phyloP scores from a whole-genome alignment of 35 echinoderm and acorn worm species.

The Diadema setosum region DNA sequence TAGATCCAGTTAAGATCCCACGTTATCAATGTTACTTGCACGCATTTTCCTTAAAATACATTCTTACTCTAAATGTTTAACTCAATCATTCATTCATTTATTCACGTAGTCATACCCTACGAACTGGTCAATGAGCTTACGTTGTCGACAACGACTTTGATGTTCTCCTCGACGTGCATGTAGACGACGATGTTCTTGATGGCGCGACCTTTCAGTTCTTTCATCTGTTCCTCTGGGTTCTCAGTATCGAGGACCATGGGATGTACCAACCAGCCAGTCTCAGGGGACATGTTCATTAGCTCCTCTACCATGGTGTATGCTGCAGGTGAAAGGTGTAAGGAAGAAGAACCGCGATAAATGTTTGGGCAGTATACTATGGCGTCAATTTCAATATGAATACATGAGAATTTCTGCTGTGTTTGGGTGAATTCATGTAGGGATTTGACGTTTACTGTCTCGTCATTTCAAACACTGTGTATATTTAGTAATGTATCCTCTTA shows the following conservation, averaged over 20 bases:
- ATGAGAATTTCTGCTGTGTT: no score
- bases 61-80: no score
- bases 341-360: not conserved
- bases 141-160: not conserved
- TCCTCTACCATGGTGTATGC: constrained; percentile 10
- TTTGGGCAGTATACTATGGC: not conserved
- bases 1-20: no score
- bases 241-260: not conserved
- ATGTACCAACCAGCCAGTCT: constrained; percentile 2
- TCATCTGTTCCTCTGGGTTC: constrained; percentile 16
- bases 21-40: no score
- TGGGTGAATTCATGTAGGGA: no score
- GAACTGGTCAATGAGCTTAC: constrained; percentile 13
- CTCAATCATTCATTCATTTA: no score
- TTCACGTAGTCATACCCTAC: no score
- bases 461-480: no score
- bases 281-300: not conserved
- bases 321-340: not conserved
- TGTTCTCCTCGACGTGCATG: constrained; percentile 52
- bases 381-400: no score
- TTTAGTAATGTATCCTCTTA: no score
- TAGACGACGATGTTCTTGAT: constrained; percentile 58
- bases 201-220: constrained; percentile 16
- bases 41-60: no score
- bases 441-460: no score